Conservation (phyloP, 1,140 invertebrate species). For the Zaprionus ghesquierei region DNA sequence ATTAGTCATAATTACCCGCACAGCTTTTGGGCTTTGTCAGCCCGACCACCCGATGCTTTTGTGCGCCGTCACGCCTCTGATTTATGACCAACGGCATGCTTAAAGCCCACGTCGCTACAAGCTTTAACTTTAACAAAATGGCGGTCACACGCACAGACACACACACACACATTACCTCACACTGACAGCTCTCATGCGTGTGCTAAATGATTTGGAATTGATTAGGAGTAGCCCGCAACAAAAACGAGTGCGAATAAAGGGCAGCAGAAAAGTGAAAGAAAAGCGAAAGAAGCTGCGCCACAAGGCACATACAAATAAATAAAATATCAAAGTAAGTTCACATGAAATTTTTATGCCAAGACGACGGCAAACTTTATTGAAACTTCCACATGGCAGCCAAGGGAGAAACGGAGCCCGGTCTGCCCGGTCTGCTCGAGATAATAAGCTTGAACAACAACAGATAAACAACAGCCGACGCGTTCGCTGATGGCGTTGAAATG, state of each 20-base stretch:
- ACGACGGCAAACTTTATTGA: constrained; percentile 60
- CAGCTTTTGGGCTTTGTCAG: constrained; percentile 74
- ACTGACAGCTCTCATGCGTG: constrained; percentile 71
- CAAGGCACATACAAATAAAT: constrained; percentile 73
- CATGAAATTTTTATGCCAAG: constrained; percentile 70
- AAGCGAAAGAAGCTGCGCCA: constrained; percentile 14
- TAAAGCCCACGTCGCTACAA: constrained; percentile 52
- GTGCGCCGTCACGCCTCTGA: constrained; percentile 75
- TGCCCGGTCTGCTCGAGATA: constrained; percentile 55
- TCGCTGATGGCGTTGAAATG: constrained; percentile 39
- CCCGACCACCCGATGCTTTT: constrained; percentile 59
- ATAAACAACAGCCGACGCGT: constrained; percentile 57
- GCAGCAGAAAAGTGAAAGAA: not conserved
- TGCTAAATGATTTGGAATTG: constrained; percentile 78
- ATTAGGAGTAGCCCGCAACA: constrained; percentile 59
- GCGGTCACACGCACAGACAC: constrained; percentile 10
- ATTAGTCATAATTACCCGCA: constrained; percentile 77
- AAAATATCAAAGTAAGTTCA: constrained; percentile 74
- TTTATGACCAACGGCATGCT: constrained; percentile 64
- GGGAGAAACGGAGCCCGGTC: too few species aligned
- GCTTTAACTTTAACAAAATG: constrained; percentile 72
- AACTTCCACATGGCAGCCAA: constrained; percentile 47
- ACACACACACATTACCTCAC: constrained; percentile 7
- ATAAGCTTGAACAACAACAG: constrained; percentile 51
- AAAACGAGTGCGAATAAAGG: constrained; percentile 13